Evolutionary conservation across 2,888 invertebrate species (phyloP).

Genomic region (Hermaeophaga mercurialis): DNA sequence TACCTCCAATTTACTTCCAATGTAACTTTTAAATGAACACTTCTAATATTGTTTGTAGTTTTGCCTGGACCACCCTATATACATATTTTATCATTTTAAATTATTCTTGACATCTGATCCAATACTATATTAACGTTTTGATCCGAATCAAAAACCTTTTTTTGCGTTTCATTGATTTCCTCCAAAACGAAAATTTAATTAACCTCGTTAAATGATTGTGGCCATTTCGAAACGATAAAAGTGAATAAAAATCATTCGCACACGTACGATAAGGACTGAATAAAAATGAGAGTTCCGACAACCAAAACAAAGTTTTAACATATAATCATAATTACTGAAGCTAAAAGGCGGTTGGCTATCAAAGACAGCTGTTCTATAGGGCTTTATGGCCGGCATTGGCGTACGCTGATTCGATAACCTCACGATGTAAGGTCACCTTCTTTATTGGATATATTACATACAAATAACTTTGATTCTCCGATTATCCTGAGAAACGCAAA

Average conservation of each 20-base stretch:
- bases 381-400: constrained; percentile 28
- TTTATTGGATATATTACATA: no score
- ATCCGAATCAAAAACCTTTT: neutral
- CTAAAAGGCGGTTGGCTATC: constrained; percentile 56
- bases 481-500: neutral
- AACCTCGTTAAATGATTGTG: constrained; percentile 7
- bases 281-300: constrained; percentile 38
- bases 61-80: no score
- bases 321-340: constrained; percentile 52
- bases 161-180: neutral
- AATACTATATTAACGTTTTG: no score
- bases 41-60: no score
- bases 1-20: no score
- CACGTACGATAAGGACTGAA: constrained; percentile 35
- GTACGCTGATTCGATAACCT: constrained; percentile 11
- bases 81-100: no score
- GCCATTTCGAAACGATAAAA: constrained; percentile 22
- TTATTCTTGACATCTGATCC: no score
- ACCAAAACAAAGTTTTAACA: constrained; percentile 44
- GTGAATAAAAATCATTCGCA: constrained; percentile 30
- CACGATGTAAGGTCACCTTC: neutral
- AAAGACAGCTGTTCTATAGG: constrained; percentile 55
- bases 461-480: no score
- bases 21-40: no score
- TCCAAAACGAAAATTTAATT: constrained; percentile 14